phyloP scores from a whole-genome alignment of 2,797 vertebrate species.

The Chromis chromis region DNA sequence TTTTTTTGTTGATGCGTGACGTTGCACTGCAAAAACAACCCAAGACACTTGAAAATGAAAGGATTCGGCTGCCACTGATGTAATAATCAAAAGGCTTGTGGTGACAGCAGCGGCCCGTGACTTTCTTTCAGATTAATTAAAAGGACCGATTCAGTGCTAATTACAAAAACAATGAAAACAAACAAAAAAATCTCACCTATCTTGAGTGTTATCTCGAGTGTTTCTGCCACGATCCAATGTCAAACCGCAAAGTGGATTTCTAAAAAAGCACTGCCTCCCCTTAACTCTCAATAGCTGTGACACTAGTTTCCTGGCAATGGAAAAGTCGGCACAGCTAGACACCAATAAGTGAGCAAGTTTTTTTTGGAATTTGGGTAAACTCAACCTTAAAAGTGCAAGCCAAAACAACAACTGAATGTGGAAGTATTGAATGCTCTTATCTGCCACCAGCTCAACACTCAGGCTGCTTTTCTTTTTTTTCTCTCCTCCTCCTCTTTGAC shows the following conservation, averaged over 20 bases:
- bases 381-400: slow-evolving; percentile 2
- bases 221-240: too few species aligned
- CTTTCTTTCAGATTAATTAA: slow-evolving; percentile 10
- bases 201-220: too few species aligned
- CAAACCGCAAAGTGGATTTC: too few species aligned
- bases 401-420: background rate
- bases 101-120: background rate
- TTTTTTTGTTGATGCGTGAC: slow-evolving; percentile 25
- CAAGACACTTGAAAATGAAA: slow-evolving; percentile 22
- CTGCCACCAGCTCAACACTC: background rate
- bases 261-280: background rate
- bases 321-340: background rate
- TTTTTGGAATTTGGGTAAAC: background rate
- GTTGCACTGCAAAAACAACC: background rate
- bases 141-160: background rate
- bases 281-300: background rate
- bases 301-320: slow-evolving; percentile 1
- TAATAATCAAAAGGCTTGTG: slow-evolving; percentile 13
- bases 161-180: slow-evolving; percentile 1
- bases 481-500: slow-evolving; percentile 20
- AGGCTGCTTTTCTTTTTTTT: background rate
- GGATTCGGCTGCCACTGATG: slow-evolving; percentile 3
- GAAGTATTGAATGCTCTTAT: slow-evolving; percentile 4
- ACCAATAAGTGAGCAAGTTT: background rate
- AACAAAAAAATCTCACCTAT: too few species aligned